Base-by-base conservation (phyloP, 1,140 invertebrate species). In the Drosophila sp. region DNA sequence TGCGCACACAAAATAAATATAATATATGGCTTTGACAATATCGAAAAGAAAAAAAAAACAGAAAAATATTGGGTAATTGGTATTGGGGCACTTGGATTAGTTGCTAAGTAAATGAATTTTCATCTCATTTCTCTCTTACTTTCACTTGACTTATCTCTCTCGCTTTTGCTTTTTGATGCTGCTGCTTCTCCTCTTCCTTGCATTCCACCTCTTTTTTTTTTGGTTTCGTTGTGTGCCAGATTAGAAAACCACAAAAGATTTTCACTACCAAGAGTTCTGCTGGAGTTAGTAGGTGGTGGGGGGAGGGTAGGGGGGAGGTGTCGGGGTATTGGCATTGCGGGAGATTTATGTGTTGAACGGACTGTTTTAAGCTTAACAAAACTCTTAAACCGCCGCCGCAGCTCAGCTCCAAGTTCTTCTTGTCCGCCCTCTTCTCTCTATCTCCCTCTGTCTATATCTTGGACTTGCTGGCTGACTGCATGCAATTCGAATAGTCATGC, bases 401-500 rank as follows among this genome's bases (percentile, higher is more conserved):
- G 35, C 44, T 17, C 5, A 23, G 23, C 23, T 50, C 55, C 55
- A 38, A 30, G 29, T n/a, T 57, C 44, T 25, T 41, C 40, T 4
- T 41, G 3, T 41, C 23, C 23, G 1, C 23, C 27, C 50, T 30
- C 56, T 58, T 8, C 25, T 5, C 6, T 8, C 8, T n/a, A 8
- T 8, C 61, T n/a, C 57, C 40, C 57, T 71, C 17, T n/a, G 23
- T 60, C 71, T 70, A 70, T 44, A 29, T 63, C 72, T 66, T 63
- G 30, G 40, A 33, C 66, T 41, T 30, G 56, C 54, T 62, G 66
- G 32, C 27, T 79, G 62, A 64, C 79, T 80, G 73, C 73, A 44
- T 82, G 77, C 80, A 83, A 72, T 90, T 83, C 87, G 76, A 89
- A 81, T 86, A 91, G 86, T 91, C 90, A 91, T 91, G 90, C 90